Evolutionary conservation across 2,888 invertebrate genomes (phyloP), one percentile per base, ranked within the genome.

Genomic region (Melipona beecheii): DNA sequence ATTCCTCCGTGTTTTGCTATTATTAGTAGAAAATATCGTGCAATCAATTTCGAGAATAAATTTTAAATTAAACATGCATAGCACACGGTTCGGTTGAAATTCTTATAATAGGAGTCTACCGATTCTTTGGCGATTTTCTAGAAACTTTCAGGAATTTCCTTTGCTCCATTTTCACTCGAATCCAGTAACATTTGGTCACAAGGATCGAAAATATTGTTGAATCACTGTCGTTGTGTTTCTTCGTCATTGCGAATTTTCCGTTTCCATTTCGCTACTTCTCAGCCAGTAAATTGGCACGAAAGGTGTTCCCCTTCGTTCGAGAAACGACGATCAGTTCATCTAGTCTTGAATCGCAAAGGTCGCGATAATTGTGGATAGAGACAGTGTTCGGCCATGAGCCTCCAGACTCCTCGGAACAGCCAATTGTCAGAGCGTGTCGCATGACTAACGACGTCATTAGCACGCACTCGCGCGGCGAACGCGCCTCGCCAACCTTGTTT

Each of bases 401-500:
- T 85, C 65, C 82, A 85, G 82, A 80, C 79, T 73, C 65, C 52
- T 65, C 70, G 73, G 27, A 58, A 52, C 65, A 50, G 79, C 79
- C 86, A 86, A 87, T 87, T 87, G 86, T 82, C 77, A 60, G 21
- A 68, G 52, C 72, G 49, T 75, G 77, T 86, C 78, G 84, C 69
- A 76, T 84, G 86, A 86, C 84, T 79, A 84, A 87, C 81, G 79
- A 86, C 87, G 86, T 86, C 87, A 86, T 87, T 87, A 87, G 49
- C 84, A 86, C 86, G 86, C 86, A 84, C 81, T 86, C 77, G 84
- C 71, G 65, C 68, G 60, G 36, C 71, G 72, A 52, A 65, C 75
- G 6, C 52, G 52, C n/a, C 17, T 65, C 56, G 4, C 17, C 17
- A 76, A 74, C 64, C 64, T 75, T 76, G 70, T 85, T 74, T 79